Evolutionary conservation across 2,797 vertebrate genomes (phyloP), one percentile per base, ranked within the genome.

Genomic region (Graptemys geographica): DNA sequence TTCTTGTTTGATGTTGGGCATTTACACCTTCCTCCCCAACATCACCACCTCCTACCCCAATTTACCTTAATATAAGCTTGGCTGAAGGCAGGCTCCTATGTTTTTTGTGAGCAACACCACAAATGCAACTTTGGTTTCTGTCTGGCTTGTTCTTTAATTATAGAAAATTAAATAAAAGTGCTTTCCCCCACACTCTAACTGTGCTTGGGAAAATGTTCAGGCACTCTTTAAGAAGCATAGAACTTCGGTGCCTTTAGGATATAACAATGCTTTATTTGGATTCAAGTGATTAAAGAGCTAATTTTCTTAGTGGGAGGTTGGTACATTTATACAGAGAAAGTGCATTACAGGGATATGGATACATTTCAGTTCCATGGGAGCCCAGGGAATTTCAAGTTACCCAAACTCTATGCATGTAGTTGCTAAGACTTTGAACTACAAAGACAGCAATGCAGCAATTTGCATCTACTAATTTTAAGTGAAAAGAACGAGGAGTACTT

Each of bases 271-370:
- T 94, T 96, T 96, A 92, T 96, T 97, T 97, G 93, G 89, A 96
- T 95, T 97, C 95, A 93, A 95, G 90, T 94, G 96, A 97, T 94
- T 96, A 96, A 97, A 97, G 88, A 97, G 92, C 89, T 96, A 87
- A 96, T 96, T 97, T 98, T 96, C 95, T 95, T 97, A 95, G 96
- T 92, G 95, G 96, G 95, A 96, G 94, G 91, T 97, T 91, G 93
- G 90, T 92, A 49, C 83, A 72, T 90, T 95, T 96, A 83, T 91
- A 87, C 83, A 72, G 89, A 93, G 89, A 90, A 95, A 94, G 86
- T 92, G n/a, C 85, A 94, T 96, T 97, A 94, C 85, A 94, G 69
- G 96, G 94, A 92, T 95, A 92, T 81, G 57, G 92, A 95, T 92
- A 74, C 80, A 94, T 92, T 94, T 95, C 86, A 85, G 89, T 97